Conservation (phyloP, 1,140 invertebrate genomes). For the Pseudachorutes palmiensis region DNA sequence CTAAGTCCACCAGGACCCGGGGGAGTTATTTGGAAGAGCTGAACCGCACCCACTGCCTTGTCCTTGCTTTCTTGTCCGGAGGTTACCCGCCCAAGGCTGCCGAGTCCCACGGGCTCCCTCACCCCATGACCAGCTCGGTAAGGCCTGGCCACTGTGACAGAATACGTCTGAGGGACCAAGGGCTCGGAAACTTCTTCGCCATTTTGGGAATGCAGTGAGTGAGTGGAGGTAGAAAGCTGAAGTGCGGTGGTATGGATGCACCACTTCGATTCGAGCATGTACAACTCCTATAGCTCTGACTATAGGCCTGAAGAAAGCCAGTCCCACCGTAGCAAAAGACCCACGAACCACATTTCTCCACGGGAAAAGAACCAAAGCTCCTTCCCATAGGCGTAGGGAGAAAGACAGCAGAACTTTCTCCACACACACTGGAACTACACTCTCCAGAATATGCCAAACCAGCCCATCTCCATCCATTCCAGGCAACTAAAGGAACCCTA, state of each 20-base stretch:
- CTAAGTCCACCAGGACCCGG: neutral
- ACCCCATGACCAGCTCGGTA: neutral
- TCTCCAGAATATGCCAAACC: neutral
- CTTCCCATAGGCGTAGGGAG: no score
- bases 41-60: slow-evolving; percentile 25
- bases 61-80: neutral
- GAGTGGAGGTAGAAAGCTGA: slow-evolving; percentile 11
- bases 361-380: no score
- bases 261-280: slow-evolving; percentile 25
- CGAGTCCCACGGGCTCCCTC: neutral
- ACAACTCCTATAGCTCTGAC: neutral
- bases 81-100: no score
- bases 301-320: neutral
- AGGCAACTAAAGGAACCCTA: neutral
- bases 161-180: slow-evolving; percentile 28
- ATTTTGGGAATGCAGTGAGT: slow-evolving; percentile 35
- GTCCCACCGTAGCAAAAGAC: neutral
- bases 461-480: slow-evolving; percentile 12
- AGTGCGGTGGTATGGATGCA: slow-evolving; percentile 37
- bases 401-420: no score
- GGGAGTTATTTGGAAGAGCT: neutral
- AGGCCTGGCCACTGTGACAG: neutral
- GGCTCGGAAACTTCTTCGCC: slow-evolving; percentile 36
- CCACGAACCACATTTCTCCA: no score
- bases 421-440: no score